These are phyloP conservation scores for Polyploca ridens DNA, from an alignment of 2,888 invertebrate species.

Conservation along the genomic window DNA sequence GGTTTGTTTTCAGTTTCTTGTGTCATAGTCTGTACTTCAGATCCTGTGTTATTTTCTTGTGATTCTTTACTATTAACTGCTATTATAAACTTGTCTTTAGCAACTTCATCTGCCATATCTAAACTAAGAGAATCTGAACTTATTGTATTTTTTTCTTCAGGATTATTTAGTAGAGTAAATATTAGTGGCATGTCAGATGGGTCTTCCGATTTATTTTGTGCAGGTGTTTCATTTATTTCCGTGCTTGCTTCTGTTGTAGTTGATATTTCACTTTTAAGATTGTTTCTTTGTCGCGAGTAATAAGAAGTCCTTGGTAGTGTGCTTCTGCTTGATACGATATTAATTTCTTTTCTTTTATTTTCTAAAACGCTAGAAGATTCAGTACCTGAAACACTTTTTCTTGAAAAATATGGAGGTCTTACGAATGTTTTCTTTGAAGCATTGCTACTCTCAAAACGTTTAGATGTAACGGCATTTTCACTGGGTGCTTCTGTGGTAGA, in stretches of 20 bases:
- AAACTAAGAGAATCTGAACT: constrained; percentile 26
- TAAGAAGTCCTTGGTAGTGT: constrained; percentile 68
- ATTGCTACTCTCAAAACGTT: constrained; percentile 47
- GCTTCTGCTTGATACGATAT: constrained; percentile 43
- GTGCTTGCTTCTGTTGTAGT: constrained; percentile 37
- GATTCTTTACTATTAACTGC: constrained; percentile 71
- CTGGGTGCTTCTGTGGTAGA: constrained; percentile 55
- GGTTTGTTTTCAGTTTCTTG: constrained; percentile 57
- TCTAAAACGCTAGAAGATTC: constrained; percentile 39
- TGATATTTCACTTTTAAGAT: constrained; percentile 39
- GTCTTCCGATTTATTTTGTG: constrained; percentile 57
- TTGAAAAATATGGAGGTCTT: constrained; percentile 60
- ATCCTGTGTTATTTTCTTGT: constrained; percentile 55
- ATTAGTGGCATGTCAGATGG: constrained; percentile 63
- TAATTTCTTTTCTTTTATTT: constrained; percentile 33
- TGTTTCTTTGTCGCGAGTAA: constrained; percentile 64
- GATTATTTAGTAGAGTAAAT: constrained; percentile 59
- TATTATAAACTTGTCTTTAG: constrained; percentile 60
- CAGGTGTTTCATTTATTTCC: constrained; percentile 28
- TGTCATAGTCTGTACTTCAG: constrained; percentile 50
- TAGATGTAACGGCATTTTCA: constrained; percentile 47
- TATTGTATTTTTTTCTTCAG: constrained; percentile 40
- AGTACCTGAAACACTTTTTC: constrained; percentile 53
- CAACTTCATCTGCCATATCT: constrained; percentile 39
- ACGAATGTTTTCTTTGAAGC: constrained; percentile 55